A percentile compares a stretch with the other conserved stretches of the same genome.
Conservation (phyloP, 2,113 vertebrate genomes). For the Pachyramphus minor region DNA sequence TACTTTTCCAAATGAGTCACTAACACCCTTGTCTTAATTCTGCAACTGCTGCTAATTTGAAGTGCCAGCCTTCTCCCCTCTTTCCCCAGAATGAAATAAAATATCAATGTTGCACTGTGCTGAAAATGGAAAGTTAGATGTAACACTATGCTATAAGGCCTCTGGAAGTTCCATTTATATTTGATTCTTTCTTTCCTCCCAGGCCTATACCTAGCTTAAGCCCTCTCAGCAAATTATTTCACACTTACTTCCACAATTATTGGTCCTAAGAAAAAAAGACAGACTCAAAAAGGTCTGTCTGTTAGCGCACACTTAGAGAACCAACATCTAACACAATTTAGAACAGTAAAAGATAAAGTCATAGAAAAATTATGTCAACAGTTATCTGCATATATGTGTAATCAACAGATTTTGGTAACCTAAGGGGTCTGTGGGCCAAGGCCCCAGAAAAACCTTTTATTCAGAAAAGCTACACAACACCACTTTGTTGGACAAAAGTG, state of each 20-base stretch:
- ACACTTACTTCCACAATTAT: not conserved
- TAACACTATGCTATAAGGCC: conserved; percentile 26
- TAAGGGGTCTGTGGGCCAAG: not conserved
- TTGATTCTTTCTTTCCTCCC: conserved; percentile 9
- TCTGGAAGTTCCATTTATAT: not conserved
- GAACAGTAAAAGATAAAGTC: not conserved
- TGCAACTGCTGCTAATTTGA: conserved; percentile 65
- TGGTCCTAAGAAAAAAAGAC: not conserved
- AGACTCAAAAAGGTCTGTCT: not conserved
- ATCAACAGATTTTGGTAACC: not conserved
- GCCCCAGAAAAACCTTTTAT: not conserved
- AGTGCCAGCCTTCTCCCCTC: conserved; percentile 57
- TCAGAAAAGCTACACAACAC: not conserved
- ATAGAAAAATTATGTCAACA: not conserved
- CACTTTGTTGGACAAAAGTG: not conserved
- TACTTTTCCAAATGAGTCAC: conserved; percentile 69
- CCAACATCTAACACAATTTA: not conserved
- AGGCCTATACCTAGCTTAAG: not conserved
- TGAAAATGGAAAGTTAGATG: conserved; percentile 61
- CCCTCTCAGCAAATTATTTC: not conserved
- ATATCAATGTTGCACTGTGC: conserved; percentile 49
- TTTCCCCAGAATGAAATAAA: conserved; percentile 62
- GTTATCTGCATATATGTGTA: not conserved
- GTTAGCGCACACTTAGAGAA: not conserved
- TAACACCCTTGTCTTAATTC: conserved; percentile 67